Conservation (phyloP, 2,797 vertebrate genomes). For the Pristis pectinata region DNA sequence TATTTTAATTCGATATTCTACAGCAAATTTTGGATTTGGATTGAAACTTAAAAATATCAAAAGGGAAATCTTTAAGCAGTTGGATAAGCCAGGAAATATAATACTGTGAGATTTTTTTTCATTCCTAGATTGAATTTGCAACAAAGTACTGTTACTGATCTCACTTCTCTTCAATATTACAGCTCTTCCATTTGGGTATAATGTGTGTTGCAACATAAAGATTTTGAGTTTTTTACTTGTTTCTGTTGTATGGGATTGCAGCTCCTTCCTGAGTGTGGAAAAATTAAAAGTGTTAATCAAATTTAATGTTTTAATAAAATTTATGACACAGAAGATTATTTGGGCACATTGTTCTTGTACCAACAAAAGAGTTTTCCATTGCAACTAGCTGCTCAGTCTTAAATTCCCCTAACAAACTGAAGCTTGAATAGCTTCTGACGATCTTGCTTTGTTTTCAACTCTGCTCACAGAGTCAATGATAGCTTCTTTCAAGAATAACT, state of each 20-base stretch:
- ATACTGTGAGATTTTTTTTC: background rate
- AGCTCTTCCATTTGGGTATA: background rate
- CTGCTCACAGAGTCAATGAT: background rate
- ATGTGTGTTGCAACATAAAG: background rate
- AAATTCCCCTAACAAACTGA: background rate
- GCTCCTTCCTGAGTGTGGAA: background rate
- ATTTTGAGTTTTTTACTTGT: background rate
- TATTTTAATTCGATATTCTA: background rate
- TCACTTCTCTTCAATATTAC: background rate
- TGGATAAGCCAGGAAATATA: background rate
- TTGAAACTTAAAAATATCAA: background rate
- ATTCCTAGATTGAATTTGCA: background rate
- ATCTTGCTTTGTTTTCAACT: background rate
- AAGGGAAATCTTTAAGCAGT: background rate
- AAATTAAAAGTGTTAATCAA: no score
- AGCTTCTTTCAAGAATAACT: background rate
- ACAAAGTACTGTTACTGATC: background rate
- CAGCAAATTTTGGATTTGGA: background rate
- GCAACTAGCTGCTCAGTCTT: no score
- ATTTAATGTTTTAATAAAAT: no score
- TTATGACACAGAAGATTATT: no score
- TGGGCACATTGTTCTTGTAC: no score
- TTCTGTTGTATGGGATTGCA: background rate
- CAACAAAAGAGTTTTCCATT: background rate
- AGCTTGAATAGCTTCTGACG: background rate